These are phyloP conservation scores for Phoenoteleia sp. DNA, from an alignment of 2,888 invertebrate species.

Conservation along the genomic window DNA sequence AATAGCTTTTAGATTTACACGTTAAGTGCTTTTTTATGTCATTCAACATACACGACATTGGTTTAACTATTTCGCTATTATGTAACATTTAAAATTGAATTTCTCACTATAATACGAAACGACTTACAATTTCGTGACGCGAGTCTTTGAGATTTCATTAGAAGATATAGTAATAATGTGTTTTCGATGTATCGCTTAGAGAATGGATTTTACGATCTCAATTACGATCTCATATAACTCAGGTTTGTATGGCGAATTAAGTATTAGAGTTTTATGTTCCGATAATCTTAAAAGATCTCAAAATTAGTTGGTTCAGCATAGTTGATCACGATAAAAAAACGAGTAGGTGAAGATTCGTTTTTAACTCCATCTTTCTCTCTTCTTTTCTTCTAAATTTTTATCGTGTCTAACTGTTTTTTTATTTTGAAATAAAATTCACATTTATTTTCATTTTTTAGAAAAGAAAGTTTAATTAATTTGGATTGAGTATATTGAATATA, in stretches of 20 bases:
- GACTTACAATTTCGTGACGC: conserved; percentile 13
- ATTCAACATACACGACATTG: conserved; percentile 6
- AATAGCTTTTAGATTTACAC: conserved; percentile 2
- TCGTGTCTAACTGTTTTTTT: too few species aligned
- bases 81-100: conserved; percentile 38
- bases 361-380: neutral
- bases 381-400: neutral
- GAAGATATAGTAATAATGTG: conserved; percentile 25
- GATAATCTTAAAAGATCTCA: neutral
- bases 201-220: conserved; percentile 3
- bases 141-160: conserved; percentile 24
- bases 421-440: neutral
- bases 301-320: neutral
- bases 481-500: neutral
- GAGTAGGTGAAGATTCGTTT: neutral
- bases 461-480: neutral
- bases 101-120: conserved; percentile 12
- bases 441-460: conserved; percentile 5
- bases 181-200: neutral
- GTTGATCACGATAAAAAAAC: neutral
- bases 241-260: too few species aligned
- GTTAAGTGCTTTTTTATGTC: conserved; percentile 33
- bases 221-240: too few species aligned
- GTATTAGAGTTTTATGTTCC: neutral
- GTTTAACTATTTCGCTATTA: conserved; percentile 12